These are phyloP conservation scores for Passerina amoena DNA, from an alignment of 2,113 vertebrate species.

Conservation along the genomic window DNA sequence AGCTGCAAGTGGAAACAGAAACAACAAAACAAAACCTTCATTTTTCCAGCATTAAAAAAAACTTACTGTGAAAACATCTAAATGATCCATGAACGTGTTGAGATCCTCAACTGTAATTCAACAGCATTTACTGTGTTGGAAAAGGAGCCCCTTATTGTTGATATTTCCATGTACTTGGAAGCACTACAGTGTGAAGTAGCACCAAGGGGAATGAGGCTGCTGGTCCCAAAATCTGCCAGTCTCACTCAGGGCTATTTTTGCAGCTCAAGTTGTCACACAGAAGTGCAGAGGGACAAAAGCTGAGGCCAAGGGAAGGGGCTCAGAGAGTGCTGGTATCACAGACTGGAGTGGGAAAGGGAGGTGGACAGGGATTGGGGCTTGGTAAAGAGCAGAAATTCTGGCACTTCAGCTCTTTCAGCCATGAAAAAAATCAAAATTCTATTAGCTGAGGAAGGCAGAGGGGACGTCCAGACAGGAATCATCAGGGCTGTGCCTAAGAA, in stretches of 20 bases:
- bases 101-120: not conserved
- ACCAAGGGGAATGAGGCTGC: not conserved
- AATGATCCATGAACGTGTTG: not conserved
- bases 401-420: not conserved
- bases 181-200: not conserved
- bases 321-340: not conserved
- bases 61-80: not conserved
- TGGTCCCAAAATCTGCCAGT: not conserved
- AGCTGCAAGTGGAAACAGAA: slow-evolving; percentile 74
- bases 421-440: not conserved
- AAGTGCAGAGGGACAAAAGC: not conserved
- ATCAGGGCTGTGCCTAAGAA: not conserved
- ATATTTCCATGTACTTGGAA: not conserved
- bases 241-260: not conserved
- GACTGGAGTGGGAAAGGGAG: not conserved
- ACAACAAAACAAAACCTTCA: not conserved
- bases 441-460: not conserved
- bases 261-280: not conserved
- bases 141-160: not conserved
- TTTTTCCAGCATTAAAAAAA: not conserved
- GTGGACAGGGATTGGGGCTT: not conserved
- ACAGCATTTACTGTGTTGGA: not conserved
- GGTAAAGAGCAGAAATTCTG: not conserved
- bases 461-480: not conserved
- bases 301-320: not conserved